Percentiles rank a stretch among this genome's conserved stretches.
phyloP scores from a whole-genome alignment of 64 coral and sea anemone species.

The Dendronephthya gigantea region DNA sequence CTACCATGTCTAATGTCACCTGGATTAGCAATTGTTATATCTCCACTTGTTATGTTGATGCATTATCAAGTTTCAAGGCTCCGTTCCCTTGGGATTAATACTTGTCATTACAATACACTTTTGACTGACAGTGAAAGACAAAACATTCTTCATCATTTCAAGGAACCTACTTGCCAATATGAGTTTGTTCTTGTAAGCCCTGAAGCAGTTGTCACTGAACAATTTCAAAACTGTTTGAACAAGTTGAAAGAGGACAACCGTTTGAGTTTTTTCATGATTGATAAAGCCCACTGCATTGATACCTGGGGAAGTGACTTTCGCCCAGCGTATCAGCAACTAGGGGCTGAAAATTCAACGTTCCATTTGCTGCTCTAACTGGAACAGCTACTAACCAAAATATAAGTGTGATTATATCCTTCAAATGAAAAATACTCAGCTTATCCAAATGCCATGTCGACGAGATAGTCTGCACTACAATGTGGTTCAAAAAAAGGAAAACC shows the following conservation, averaged over 20 bases:
- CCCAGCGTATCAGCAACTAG: slow-evolving; percentile 20
- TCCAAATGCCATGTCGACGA: not conserved
- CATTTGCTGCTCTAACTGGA: slow-evolving; percentile 44
- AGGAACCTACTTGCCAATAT: too few relatives aligned
- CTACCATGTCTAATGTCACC: too few relatives aligned
- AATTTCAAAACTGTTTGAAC: too few relatives aligned
- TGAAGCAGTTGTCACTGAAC: too few relatives aligned
- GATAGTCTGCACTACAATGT: not conserved
- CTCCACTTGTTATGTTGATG: too few relatives aligned
- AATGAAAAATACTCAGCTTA: not conserved
- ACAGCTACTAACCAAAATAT: slow-evolving; percentile 12
- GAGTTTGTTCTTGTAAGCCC: too few relatives aligned
- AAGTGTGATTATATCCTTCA: not conserved
- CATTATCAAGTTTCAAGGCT: too few relatives aligned
- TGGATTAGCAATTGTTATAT: too few relatives aligned
- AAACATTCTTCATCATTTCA: too few relatives aligned
- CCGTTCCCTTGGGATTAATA: too few relatives aligned
- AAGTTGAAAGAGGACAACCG: not conserved
- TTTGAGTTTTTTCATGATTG: slow-evolving; percentile 19
- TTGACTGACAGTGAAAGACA: too few relatives aligned
- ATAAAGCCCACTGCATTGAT: slow-evolving; percentile 48
- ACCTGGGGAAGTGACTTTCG: slow-evolving; percentile 37
- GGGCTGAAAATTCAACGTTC: slow-evolving; percentile 5
- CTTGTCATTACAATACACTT: too few relatives aligned
- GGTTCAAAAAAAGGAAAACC: not conserved